These are phyloP conservation scores for Pantelozetes paolii DNA, from an alignment of 2,888 invertebrate genomes.

Conservation along the genomic window DNA sequence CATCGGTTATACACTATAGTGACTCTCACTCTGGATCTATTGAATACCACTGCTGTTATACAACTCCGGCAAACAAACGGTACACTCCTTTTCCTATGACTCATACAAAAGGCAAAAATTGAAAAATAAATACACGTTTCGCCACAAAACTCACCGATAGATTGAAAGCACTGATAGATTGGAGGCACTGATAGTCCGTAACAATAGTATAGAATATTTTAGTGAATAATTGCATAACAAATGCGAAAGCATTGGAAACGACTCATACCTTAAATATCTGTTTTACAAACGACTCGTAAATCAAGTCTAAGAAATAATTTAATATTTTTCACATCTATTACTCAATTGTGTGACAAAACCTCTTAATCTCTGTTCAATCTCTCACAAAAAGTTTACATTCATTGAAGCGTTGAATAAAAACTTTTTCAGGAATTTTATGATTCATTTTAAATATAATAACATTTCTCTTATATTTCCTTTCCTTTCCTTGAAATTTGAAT, in stretches of 20 bases:
- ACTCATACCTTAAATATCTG: no score
- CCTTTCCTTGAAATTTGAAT: neutral
- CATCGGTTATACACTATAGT: neutral
- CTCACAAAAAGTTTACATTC: neutral
- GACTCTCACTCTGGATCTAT: neutral
- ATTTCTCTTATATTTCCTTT: neutral
- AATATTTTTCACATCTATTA: no score
- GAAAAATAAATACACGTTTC: neutral
- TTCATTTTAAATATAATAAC: neutral
- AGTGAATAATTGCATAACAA: neutral
- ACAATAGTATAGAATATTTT: neutral
- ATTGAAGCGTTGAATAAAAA: neutral
- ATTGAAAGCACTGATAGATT: neutral
- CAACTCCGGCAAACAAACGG: constrained; percentile 17
- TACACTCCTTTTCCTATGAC: constrained; percentile 35
- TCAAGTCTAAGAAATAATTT: no score
- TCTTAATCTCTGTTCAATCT: constrained; percentile 6
- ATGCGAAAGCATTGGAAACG: no score
- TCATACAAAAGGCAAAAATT: neutral
- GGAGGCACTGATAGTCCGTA: neutral
- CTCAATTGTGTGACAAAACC: neutral
- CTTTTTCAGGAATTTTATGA: neutral
- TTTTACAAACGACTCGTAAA: neutral
- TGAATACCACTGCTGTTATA: neutral
- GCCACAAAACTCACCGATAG: neutral